Evolutionary conservation across 23 tunicate genomes (phyloP), one percentile per base, ranked within the genome.

Genomic region (Botrylloides violaceus): DNA sequence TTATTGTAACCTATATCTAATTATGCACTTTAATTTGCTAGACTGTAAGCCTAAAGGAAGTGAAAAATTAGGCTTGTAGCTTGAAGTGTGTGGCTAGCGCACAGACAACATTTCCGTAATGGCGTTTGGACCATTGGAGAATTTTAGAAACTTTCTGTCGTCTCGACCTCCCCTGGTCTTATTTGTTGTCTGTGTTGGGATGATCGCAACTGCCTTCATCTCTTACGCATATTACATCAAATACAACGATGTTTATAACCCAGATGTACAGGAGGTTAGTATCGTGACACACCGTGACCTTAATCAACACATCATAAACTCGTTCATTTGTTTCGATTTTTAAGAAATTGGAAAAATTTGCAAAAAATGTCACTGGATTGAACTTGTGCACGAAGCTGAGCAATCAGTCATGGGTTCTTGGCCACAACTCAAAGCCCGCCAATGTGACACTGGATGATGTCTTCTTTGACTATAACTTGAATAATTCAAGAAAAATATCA

Each of bases 171-270:
- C 94, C 1, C 49, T 85, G 59, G 84, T 85, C 3, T 77, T 85
- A 55, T 85, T 85, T 59, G 77, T 85, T 20, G 83, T 85, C 34
- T 85, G 94, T 43, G 47, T 85, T 56, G 94, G 94, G 3, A 85
- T 85, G 94, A 79, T 73, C 19, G 81, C 94, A 2, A 49, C 79
- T 74, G 94, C 94, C 5, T 79, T 85, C 47, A 58, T 85, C 0
- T 85, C 94, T 55, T 85, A 76, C 75, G 94, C 84, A 47, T 85
- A 79, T 75, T 85, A 85, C 73, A 79, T 85, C 29, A 74, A 63
- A 65, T 70, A 65, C 38, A 79, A 85, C 34, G 62, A 75, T 28
- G 72, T 85, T 4, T 34, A 68, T 25, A 75, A 85, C 59, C 79
- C 78, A 15, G 81, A 85, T 68, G 65, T 70, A 18, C 53, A 66